These are phyloP conservation scores for Rhinopithecus roxellana DNA, from an alignment of 2,113 vertebrate genomes.

Conservation along the genomic window DNA sequence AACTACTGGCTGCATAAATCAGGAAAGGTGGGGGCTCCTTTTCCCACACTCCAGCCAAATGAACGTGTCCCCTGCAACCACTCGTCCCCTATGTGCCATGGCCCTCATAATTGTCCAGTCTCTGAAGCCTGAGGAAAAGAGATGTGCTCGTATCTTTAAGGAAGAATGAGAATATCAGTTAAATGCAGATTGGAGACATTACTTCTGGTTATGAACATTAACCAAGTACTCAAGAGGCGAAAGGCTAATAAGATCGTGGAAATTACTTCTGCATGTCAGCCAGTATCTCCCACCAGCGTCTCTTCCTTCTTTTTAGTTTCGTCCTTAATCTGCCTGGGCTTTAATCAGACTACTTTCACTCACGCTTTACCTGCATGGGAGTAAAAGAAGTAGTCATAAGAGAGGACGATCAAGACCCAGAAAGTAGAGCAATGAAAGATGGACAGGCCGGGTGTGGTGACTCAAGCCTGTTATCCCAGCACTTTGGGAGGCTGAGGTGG, in stretches of 20 bases:
- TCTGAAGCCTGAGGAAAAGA: neutral
- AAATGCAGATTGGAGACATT: conserved; percentile 5
- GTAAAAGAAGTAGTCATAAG: neutral
- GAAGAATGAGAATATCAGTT: neutral
- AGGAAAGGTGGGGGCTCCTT: neutral
- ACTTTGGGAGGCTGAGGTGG: too few relatives aligned
- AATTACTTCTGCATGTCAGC: neutral
- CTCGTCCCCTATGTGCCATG: neutral
- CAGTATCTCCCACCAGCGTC: neutral
- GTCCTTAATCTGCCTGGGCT: conserved; percentile 29
- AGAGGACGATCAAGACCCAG: neutral
- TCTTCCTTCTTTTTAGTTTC: conserved; percentile 39
- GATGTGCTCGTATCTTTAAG: neutral
- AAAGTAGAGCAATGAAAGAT: neutral
- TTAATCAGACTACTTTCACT: conserved; percentile 39
- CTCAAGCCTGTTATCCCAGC: too few relatives aligned
- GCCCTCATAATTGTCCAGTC: neutral
- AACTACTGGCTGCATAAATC: neutral
- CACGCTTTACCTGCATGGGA: neutral
- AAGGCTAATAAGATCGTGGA: conserved; percentile 36
- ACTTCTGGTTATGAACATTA: conserved; percentile 16
- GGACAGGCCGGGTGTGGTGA: too few relatives aligned
- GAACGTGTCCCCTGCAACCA: neutral
- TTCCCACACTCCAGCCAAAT: neutral
- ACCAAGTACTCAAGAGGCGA: neutral